A percentile compares a stretch with the other conserved stretches of the same genome.
Conservation (phyloP, 1,140 invertebrate genomes). For the Hyphantria cunea region DNA sequence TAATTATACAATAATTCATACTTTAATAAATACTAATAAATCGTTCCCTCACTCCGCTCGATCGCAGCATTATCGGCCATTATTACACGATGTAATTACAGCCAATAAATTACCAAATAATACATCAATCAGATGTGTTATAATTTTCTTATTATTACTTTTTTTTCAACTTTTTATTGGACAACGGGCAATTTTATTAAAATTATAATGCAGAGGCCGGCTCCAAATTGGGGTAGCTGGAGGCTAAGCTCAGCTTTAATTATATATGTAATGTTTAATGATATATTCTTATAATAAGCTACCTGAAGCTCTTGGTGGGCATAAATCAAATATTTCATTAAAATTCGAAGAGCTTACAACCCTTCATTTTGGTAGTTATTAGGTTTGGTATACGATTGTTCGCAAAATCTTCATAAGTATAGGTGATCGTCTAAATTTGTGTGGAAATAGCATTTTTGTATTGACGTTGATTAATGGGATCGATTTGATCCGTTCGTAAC, state of each 20-base stretch:
- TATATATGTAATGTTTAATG: constrained; percentile 80
- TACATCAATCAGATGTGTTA: constrained; percentile 81
- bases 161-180: constrained; percentile 56
- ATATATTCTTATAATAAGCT: constrained; percentile 80
- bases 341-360: constrained; percentile 68
- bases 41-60: constrained; percentile 58
- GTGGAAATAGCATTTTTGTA: constrained; percentile 54
- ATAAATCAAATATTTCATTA: constrained; percentile 82
- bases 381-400: constrained; percentile 51
- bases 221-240: constrained; percentile 75
- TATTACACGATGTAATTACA: constrained; percentile 79
- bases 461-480: constrained; percentile 72
- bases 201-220: constrained; percentile 66
- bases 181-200: constrained; percentile 73
- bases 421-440: constrained; percentile 49
- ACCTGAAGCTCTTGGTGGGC: constrained; percentile 68
- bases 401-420: constrained; percentile 50
- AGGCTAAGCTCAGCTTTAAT: constrained; percentile 73
- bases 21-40: constrained; percentile 81
- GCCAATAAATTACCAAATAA: constrained; percentile 80
- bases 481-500: constrained; percentile 52
- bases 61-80: constrained; percentile 67
- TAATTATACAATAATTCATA: constrained; percentile 81
- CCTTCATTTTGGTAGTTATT: constrained; percentile 73
- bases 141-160: constrained; percentile 68